These are phyloP conservation scores for Hartigia nigra DNA, from an alignment of 2,888 invertebrate genomes.

Conservation along the genomic window DNA sequence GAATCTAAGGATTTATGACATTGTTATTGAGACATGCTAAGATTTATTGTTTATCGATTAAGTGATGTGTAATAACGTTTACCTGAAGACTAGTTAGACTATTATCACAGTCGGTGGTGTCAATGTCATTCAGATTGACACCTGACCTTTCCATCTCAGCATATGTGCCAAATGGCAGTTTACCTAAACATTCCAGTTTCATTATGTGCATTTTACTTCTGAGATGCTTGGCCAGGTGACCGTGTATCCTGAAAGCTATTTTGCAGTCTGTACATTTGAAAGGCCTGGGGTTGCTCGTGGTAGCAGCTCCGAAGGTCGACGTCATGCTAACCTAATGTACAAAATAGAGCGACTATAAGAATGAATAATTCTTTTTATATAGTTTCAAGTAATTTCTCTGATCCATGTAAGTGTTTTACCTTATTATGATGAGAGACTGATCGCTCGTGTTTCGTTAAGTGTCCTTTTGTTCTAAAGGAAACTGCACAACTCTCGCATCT, in stretches of 20 bases:
- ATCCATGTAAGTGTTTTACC: slow-evolving; percentile 66
- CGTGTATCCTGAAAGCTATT: slow-evolving; percentile 95
- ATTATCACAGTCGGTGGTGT: slow-evolving; percentile 96
- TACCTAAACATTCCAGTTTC: slow-evolving; percentile 91
- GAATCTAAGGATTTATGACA: slow-evolving; percentile 69
- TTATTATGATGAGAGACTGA: slow-evolving; percentile 93
- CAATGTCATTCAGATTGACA: slow-evolving; percentile 91
- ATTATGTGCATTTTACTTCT: slow-evolving; percentile 96
- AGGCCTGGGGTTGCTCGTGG: slow-evolving; percentile 92
- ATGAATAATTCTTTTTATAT: not conserved
- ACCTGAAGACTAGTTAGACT: slow-evolving; percentile 88
- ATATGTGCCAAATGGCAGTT: slow-evolving; percentile 93
- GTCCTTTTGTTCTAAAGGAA: slow-evolving; percentile 89
- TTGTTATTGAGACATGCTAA: not conserved
- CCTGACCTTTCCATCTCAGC: slow-evolving; percentile 93
- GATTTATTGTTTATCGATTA: not conserved
- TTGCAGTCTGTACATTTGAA: slow-evolving; percentile 97
- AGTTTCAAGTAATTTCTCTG: not conserved
- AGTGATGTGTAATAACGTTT: slow-evolving; percentile 25
- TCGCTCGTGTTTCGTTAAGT: slow-evolving; percentile 92
- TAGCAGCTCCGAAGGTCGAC: slow-evolving; percentile 83
- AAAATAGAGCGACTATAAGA: not conserved
- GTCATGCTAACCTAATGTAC: slow-evolving; percentile 76
- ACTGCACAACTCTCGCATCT: slow-evolving; percentile 92
- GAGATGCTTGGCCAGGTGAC: slow-evolving; percentile 96